phyloP scores from a whole-genome alignment of 2,888 invertebrate species.

The Gastracanthus pulcherrimus region DNA sequence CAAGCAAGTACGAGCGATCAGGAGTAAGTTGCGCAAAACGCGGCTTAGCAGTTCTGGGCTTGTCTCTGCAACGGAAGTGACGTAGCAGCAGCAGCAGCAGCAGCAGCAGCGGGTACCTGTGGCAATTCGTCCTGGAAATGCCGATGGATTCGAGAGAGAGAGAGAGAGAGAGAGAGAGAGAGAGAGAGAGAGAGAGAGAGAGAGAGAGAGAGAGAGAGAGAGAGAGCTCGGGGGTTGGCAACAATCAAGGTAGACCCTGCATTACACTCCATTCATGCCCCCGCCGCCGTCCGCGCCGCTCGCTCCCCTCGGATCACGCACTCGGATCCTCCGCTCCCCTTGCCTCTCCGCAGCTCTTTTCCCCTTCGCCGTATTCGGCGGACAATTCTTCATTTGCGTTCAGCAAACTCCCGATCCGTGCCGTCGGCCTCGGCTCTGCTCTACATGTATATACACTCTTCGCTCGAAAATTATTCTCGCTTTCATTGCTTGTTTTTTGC shows the following conservation, averaged over 20 bases:
- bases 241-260: slow-evolving; percentile 76
- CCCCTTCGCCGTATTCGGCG: slow-evolving; percentile 69
- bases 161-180: slow-evolving; percentile 54
- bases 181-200: slow-evolving; percentile 53
- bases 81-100: slow-evolving; percentile 61
- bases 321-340: slow-evolving; percentile 51
- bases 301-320: slow-evolving; percentile 60
- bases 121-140: slow-evolving; percentile 75
- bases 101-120: slow-evolving; percentile 62
- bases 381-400: slow-evolving; percentile 77
- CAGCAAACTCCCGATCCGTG: slow-evolving; percentile 69
- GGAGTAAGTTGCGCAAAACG: too few species aligned
- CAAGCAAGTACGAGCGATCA: too few species aligned
- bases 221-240: slow-evolving; percentile 68
- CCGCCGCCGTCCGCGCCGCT: slow-evolving; percentile 57
- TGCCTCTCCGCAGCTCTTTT: neutral
- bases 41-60: slow-evolving; percentile 57
- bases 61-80: slow-evolving; percentile 72
- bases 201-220: slow-evolving; percentile 54
- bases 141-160: slow-evolving; percentile 68
- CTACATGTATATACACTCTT: neutral
- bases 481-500: too few species aligned
- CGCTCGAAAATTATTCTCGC: neutral
- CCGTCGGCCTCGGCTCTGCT: slow-evolving; percentile 39
- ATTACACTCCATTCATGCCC: slow-evolving; percentile 77